Percentiles rank a stretch among this genome's conserved stretches.
Conservation (phyloP, 2,888 invertebrate genomes). For the Melanophora roralis region DNA sequence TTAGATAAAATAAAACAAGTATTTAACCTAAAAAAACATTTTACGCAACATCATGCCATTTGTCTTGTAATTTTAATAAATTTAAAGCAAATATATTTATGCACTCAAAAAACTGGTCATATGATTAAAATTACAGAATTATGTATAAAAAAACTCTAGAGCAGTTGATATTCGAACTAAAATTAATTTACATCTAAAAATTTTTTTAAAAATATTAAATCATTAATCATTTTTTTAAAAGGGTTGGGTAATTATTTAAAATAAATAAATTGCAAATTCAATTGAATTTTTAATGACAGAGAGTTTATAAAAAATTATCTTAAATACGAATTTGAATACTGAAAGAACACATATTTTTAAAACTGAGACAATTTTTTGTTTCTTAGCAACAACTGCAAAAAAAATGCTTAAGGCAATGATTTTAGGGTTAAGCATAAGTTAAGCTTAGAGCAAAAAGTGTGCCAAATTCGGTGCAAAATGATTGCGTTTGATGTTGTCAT, state of each 20-base stretch:
- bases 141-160: background rate
- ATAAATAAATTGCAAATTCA: background rate
- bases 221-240: constrained; percentile 37
- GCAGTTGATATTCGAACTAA: background rate
- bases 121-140: constrained; percentile 26
- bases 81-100: background rate
- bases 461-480: background rate
- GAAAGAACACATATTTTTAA: too few species aligned
- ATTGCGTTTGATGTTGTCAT: background rate
- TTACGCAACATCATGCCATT: too few species aligned
- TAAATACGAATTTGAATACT: too few species aligned
- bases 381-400: too few species aligned
- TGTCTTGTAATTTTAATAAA: too few species aligned
- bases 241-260: constrained; percentile 29
- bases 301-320: background rate
- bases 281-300: background rate
- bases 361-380: background rate
- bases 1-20: too few species aligned
- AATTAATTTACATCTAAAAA: background rate
- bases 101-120: constrained; percentile 9
- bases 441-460: background rate
- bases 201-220: constrained; percentile 6
- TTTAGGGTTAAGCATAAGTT: background rate
- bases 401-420: background rate
- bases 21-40: too few species aligned